Percentiles rank a stretch among this genome's conserved stretches.
Evolutionary conservation across 2,888 invertebrate genomes (phyloP).

Genomic region (Vannuccia rotundouncinata): DNA sequence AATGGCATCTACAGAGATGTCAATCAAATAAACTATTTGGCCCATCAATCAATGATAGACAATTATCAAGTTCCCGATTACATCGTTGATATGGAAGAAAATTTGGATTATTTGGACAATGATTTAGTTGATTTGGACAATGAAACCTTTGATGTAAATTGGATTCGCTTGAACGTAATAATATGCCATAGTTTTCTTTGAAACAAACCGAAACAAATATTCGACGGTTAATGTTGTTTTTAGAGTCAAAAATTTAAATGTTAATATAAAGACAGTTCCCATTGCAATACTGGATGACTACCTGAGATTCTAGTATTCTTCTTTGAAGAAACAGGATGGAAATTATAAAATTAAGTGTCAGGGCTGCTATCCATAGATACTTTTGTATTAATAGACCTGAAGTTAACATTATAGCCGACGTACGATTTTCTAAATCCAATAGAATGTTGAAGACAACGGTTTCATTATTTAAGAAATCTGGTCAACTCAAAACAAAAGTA

Average conservation of each 20-base stretch:
- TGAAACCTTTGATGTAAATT: conserved; percentile 20
- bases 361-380: conserved; percentile 30
- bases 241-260: conserved; percentile 13
- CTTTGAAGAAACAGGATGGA: conserved; percentile 20
- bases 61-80: conserved; percentile 23
- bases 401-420: conserved; percentile 3
- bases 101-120: conserved; percentile 13
- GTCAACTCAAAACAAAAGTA: conserved; percentile 23
- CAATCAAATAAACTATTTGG: conserved; percentile 23
- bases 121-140: conserved; percentile 19
- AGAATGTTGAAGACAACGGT: conserved; percentile 30
- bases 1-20: conserved; percentile 17
- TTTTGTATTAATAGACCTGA: conserved; percentile 20
- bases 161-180: neutral
- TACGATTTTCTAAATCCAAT: conserved; percentile 22
- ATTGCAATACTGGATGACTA: conserved; percentile 25
- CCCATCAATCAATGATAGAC: conserved; percentile 20
- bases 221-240: neutral
- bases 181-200: conserved; percentile 6
- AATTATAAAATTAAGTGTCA: conserved; percentile 3
- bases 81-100: conserved; percentile 20
- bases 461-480: conserved; percentile 23
- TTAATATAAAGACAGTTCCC: neutral
- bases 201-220: conserved; percentile 24
- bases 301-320: conserved; percentile 13